Evolutionary conservation across 1,140 invertebrate species (phyloP).

Genomic region (Drosophila ogumai): DNA sequence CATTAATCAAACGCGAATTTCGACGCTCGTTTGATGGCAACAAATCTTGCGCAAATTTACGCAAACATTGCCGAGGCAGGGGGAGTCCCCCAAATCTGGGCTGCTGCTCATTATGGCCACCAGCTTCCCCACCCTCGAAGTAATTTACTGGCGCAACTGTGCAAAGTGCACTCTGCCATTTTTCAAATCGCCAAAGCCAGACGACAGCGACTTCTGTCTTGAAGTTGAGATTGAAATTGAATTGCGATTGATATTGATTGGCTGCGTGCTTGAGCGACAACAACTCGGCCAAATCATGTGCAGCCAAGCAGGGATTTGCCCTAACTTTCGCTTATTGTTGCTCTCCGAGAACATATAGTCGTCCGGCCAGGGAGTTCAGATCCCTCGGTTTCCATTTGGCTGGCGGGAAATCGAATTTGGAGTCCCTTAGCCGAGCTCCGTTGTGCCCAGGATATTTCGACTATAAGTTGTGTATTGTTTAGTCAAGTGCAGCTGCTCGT

Average conservation of each 20-base stretch:
- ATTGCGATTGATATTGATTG: constrained; percentile 83
- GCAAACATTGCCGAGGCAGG: constrained; percentile 58
- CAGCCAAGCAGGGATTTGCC: constrained; percentile 64
- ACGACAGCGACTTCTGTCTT: constrained; percentile 72
- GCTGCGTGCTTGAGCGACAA: constrained; percentile 80
- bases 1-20: constrained; percentile 73
- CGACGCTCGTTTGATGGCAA: constrained; percentile 68
- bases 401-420: constrained; percentile 73
- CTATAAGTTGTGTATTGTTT: constrained; percentile 71
- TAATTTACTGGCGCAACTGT: constrained; percentile 74
- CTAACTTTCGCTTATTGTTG: constrained; percentile 78
- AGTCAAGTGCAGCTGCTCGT: constrained; percentile 76
- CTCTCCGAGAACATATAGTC: constrained; percentile 16
- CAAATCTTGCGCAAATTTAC: constrained; percentile 74
- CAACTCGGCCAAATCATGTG: constrained; percentile 72
- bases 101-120: constrained; percentile 68
- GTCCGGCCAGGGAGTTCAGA: not conserved
- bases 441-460: constrained; percentile 17
- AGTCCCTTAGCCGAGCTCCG: constrained; percentile 30
- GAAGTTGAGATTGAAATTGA: constrained; percentile 81
- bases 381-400: constrained; percentile 43
- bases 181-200: constrained; percentile 69
- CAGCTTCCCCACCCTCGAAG: constrained; percentile 58
- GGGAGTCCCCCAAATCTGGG: constrained; percentile 14
- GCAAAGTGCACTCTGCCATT: constrained; percentile 77